Evolutionary conservation across 2,797 vertebrate species (phyloP).

Genomic region (Morelia viridis): DNA sequence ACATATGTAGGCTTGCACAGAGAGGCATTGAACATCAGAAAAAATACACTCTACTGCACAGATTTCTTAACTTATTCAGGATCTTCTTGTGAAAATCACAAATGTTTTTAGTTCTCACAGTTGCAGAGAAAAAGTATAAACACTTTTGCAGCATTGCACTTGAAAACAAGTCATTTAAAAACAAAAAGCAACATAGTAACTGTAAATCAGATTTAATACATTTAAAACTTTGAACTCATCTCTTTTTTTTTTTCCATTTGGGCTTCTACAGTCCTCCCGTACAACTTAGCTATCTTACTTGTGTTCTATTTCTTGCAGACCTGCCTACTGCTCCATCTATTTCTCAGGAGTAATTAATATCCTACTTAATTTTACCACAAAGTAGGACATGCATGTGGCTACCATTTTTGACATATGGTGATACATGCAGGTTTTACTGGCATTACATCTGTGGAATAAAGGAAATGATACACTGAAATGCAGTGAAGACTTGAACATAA

Average conservation of each 20-base stretch:
- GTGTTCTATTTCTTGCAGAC: neutral
- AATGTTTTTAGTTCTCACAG: neutral
- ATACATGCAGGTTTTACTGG: neutral
- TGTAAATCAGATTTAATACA: neutral
- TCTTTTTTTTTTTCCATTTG: neutral
- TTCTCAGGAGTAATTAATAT: neutral
- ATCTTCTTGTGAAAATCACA: neutral
- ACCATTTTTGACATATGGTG: neutral
- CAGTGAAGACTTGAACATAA: neutral
- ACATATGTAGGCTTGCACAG: neutral
- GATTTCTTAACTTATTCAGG: slow-evolving; percentile 5
- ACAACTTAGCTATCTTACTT: neutral
- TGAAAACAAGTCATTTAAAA: neutral
- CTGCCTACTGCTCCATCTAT: neutral
- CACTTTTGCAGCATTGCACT: neutral
- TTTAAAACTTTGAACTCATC: neutral
- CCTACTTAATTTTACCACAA: neutral
- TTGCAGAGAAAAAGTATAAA: neutral
- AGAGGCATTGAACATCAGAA: neutral
- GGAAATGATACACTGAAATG: neutral
- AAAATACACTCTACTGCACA: slow-evolving; percentile 25
- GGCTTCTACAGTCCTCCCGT: neutral
- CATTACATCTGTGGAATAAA: neutral
- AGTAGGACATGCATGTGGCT: neutral
- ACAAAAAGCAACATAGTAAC: neutral